Evolutionary conservation across 1,140 invertebrate species (phyloP).

Genomic region (Hydropsyche tenuis): DNA sequence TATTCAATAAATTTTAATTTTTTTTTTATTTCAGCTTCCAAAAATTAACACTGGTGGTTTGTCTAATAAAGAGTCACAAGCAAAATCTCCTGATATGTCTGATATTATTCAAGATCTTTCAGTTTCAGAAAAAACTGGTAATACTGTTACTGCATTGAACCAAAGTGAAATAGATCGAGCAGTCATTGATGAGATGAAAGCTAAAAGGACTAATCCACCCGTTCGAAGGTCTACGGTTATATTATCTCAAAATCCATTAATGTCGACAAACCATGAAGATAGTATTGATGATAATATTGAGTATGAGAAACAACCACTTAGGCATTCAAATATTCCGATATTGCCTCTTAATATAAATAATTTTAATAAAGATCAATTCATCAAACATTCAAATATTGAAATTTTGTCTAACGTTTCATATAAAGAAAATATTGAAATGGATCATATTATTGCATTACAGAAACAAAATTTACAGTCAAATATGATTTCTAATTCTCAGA

Average conservation of each 20-base stretch:
- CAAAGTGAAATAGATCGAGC: conserved; percentile 45
- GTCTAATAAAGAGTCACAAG: background rate
- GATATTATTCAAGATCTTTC: background rate
- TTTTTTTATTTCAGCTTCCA: background rate
- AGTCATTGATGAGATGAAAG: conserved; percentile 45
- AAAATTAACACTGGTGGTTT: no score
- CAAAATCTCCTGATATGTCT: background rate
- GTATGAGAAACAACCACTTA: background rate
- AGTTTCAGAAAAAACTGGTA: conserved; percentile 26
- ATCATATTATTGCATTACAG: no score
- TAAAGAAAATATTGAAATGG: background rate
- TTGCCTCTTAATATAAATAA: no score
- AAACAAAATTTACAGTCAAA: no score
- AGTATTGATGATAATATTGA: background rate
- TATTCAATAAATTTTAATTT: background rate
- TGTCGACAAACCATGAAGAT: background rate
- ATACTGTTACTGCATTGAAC: conserved; percentile 23
- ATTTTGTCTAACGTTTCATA: no score
- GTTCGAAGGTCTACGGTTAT: conserved; percentile 42
- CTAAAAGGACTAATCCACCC: conserved; percentile 48
- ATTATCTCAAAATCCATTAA: background rate
- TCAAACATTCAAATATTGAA: background rate
- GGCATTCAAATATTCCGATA: conserved; percentile 35
- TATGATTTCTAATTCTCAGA: no score
- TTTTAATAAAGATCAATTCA: background rate